Percentiles rank a stretch among this genome's conserved stretches.
Evolutionary conservation across 2,797 vertebrate genomes (phyloP).

Genomic region (Glossophaga mutica): DNA sequence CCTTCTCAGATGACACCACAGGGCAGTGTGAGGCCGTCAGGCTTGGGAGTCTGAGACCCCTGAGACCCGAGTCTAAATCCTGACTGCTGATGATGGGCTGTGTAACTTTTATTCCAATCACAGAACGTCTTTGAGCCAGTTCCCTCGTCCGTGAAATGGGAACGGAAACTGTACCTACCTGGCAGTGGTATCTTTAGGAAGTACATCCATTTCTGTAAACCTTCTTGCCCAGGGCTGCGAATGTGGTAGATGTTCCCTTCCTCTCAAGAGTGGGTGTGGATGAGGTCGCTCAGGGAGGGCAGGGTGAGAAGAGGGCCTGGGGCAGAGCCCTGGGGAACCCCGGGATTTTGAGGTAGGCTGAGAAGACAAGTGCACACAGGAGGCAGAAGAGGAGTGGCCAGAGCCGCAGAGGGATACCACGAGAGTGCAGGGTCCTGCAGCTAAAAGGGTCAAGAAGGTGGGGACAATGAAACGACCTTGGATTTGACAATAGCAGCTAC

Average conservation of each 20-base stretch:
- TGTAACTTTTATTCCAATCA: neutral
- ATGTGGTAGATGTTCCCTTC: neutral
- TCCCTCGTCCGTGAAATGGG: neutral
- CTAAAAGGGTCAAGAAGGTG: neutral
- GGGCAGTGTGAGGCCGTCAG: neutral
- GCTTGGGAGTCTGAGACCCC: neutral
- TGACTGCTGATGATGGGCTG: neutral
- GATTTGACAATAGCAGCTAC: neutral
- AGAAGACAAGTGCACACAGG: neutral
- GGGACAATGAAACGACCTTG: neutral
- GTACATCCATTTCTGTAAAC: neutral
- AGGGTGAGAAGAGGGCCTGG: neutral
- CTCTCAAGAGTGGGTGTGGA: neutral
- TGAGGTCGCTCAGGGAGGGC: neutral
- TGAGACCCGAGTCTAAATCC: neutral
- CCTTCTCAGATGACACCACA: neutral
- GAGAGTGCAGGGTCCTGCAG: neutral
- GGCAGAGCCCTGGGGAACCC: neutral
- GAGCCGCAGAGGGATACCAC: neutral
- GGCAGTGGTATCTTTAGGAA: neutral
- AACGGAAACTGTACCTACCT: neutral
- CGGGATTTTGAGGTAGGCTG: neutral
- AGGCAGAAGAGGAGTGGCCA: neutral
- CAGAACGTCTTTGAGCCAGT: neutral
- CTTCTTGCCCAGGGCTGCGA: neutral